These are phyloP conservation scores for Bucco capensis DNA, from an alignment of 2,113 vertebrate species.

Conservation along the genomic window DNA sequence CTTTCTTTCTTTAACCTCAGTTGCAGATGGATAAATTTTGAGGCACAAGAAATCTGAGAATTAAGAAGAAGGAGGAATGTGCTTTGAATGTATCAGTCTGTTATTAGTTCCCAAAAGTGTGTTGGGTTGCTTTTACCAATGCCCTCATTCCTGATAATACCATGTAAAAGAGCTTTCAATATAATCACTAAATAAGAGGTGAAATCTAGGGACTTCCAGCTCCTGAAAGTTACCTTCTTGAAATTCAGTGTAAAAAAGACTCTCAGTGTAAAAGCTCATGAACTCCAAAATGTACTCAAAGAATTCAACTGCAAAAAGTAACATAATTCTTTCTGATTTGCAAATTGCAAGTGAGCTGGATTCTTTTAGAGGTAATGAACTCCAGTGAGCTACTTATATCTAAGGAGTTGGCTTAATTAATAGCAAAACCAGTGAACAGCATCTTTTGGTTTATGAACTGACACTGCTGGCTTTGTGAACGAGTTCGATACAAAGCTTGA, in stretches of 20 bases:
- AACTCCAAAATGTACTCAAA: neutral
- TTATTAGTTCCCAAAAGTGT: neutral
- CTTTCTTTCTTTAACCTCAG: neutral
- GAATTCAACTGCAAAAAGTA: neutral
- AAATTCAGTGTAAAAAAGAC: neutral
- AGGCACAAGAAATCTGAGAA: neutral
- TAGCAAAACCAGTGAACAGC: conserved; percentile 7
- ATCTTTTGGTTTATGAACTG: conserved; percentile 34
- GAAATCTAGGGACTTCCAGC: neutral
- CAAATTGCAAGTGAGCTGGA: neutral
- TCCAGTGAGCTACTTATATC: neutral
- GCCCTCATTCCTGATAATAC: neutral
- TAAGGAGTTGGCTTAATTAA: conserved; percentile 10
- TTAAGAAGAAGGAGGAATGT: neutral
- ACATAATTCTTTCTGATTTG: neutral
- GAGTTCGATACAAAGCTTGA: neutral
- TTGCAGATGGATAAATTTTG: neutral
- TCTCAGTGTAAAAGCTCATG: neutral
- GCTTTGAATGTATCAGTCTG: neutral
- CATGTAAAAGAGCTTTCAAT: neutral
- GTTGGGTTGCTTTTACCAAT: neutral
- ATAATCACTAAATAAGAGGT: neutral
- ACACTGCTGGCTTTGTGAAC: neutral
- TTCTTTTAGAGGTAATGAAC: conserved; percentile 2
- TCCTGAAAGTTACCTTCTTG: neutral